Conservation (phyloP, 2,797 vertebrate genomes). For the Intellagama lesueurii region DNA sequence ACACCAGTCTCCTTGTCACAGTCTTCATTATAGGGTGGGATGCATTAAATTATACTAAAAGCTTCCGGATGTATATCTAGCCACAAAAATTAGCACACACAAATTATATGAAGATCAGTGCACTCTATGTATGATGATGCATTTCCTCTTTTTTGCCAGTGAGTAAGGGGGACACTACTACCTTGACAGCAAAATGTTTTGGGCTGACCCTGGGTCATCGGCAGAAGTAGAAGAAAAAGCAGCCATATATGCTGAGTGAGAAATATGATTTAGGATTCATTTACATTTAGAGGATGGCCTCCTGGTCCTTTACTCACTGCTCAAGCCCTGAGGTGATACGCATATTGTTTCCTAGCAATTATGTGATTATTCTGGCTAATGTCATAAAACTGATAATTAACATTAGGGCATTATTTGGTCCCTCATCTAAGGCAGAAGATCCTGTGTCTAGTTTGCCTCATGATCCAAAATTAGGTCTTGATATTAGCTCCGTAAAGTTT, state of each 20-base stretch:
- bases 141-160: neutral
- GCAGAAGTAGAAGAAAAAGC: neutral
- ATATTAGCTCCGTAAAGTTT: conserved; percentile 9
- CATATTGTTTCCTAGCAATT: neutral
- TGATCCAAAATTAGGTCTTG: neutral
- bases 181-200: neutral
- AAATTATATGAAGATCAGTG: neutral
- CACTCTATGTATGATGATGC: neutral
- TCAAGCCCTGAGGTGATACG: neutral
- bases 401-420: neutral
- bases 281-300: neutral
- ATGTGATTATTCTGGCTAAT: neutral
- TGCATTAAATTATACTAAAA: neutral
- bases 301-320: neutral
- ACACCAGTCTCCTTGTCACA: neutral
- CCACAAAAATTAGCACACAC: neutral
- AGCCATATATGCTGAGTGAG: neutral
- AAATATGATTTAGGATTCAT: neutral
- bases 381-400: neutral
- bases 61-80: neutral
- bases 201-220: neutral
- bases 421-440: neutral
- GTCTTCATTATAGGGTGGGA: neutral
- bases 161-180: neutral
- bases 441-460: neutral